Conservation (phyloP, 2,113 vertebrate genomes). For the Meles meles region DNA sequence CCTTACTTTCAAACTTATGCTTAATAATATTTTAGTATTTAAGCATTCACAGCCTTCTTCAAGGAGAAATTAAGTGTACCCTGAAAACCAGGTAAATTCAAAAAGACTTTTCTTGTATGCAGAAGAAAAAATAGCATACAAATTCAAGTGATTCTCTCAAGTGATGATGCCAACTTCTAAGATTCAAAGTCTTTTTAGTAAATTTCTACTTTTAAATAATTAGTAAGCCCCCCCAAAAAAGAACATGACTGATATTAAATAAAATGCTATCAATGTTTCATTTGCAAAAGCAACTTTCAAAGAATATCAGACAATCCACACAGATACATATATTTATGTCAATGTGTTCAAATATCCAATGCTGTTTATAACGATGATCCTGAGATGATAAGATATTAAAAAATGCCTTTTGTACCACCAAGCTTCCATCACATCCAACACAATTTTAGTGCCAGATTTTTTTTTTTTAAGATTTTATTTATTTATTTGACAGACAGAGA, state of each 20-base stretch:
- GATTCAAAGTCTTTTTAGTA: background rate
- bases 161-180: background rate
- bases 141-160: background rate
- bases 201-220: constrained; percentile 5
- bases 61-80: background rate
- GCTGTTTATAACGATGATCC: background rate
- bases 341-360: background rate
- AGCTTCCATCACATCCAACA: background rate
- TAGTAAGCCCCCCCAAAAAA: background rate
- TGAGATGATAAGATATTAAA: background rate
- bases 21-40: background rate
- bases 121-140: background rate
- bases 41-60: background rate
- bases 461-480: background rate
- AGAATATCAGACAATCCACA: background rate
- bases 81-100: background rate
- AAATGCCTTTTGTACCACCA: background rate
- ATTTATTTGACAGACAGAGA: too few relatives aligned
- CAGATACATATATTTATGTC: background rate
- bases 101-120: background rate
- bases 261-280: background rate
- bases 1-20: background rate
- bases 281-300: constrained; percentile 21
- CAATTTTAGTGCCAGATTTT: background rate
- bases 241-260: background rate